Evolutionary conservation across 2,888 invertebrate species (phyloP), one percentile per base, ranked within the genome.

Genomic region (Portevinia maculata): DNA sequence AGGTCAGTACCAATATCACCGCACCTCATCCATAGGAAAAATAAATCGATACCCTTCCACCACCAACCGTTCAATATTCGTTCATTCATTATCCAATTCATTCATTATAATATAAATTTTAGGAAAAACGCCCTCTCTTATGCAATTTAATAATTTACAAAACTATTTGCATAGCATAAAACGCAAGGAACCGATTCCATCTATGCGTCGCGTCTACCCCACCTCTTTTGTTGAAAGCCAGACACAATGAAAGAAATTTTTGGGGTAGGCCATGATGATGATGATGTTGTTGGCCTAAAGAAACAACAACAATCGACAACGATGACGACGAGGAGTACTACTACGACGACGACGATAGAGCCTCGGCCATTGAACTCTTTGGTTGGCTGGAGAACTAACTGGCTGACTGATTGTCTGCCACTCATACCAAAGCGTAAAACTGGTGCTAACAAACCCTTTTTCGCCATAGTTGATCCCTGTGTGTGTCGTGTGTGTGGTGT

Each of bases 261-360:
- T 83, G 78, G 78, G 83, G 83, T 76, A 83, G 83, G 83, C 83
- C 83, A 83, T 78, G 83, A 69, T 62, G 74, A 73, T 84, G 81
- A 67, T 85, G 75, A 84, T 85, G 79, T 79, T 85, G 84, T 76
- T 85, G 86, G 83, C 79, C 79, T 78, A 84, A 83, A 78, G 70
- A 81, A 70, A 70, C 67, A 70, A 84, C 76, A 60, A 70, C 69
- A 69, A 76, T 79, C 84, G 46, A 28, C 30, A 5, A 50, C 41
- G 78, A 84, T 37, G 55, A 75, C 84, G 73, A 69, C 65, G 67
- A 75, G 41, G 79, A 71, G 62, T 28, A 50, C 55, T 46, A 41
- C 50, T 50, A 59, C 62, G 70, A 76, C 60, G 53, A 64, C 64
- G 67, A 48, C 34, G 55, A 60, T 50, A 64, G 37, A 41, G 32